These are phyloP conservation scores for Andrena marginata DNA, from an alignment of 2,888 invertebrate species.

Conservation along the genomic window DNA sequence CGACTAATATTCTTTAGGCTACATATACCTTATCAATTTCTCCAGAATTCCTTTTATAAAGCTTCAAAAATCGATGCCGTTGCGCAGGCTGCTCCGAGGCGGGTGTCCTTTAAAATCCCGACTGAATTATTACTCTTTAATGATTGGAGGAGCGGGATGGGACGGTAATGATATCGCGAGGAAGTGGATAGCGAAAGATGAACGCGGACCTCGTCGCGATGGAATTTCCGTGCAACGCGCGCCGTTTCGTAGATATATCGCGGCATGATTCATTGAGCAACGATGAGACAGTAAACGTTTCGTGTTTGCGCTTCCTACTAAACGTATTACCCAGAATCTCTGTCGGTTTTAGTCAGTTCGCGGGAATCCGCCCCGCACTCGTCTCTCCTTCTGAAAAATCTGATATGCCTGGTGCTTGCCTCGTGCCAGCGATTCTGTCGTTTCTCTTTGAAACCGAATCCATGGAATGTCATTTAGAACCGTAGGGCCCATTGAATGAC, in stretches of 20 bases:
- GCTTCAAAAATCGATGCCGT: neutral
- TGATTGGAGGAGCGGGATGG: neutral
- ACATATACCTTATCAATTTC: neutral
- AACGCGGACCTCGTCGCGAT: slow-evolving; percentile 26
- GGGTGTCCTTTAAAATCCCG: no score
- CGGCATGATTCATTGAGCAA: slow-evolving; percentile 46
- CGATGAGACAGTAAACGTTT: slow-evolving; percentile 32
- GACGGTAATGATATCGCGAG: neutral
- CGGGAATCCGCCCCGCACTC: neutral
- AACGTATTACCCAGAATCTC: slow-evolving; percentile 40
- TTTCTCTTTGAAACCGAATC: no score
- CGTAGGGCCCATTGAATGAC: no score
- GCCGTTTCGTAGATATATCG: slow-evolving; percentile 13
- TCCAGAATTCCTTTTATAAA: neutral
- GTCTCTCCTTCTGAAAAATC: neutral
- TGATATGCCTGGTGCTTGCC: neutral
- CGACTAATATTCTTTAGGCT: neutral
- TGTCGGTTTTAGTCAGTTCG: slow-evolving; percentile 9
- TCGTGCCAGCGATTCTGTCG: neutral
- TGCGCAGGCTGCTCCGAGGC: no score
- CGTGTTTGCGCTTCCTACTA: slow-evolving; percentile 33
- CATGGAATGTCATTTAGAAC: no score
- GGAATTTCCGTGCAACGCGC: slow-evolving; percentile 31
- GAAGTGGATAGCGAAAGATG: neutral
- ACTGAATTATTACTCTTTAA: no score